These are phyloP conservation scores for Chrysopilus asiliformis DNA, from an alignment of 2,888 invertebrate species.

Conservation along the genomic window DNA sequence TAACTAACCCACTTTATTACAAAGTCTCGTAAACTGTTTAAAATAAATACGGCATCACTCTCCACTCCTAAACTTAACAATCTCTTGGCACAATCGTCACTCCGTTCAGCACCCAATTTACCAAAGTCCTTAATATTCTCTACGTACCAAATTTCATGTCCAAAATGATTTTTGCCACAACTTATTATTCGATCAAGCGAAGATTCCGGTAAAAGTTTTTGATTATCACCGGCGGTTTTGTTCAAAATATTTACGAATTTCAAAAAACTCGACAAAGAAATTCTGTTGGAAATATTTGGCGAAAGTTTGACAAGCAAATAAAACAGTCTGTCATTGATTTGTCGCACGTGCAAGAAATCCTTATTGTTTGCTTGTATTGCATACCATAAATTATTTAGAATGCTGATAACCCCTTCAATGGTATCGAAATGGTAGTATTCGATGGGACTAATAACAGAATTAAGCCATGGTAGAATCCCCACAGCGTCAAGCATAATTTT, in stretches of 20 bases:
- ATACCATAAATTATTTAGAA: slow-evolving; percentile 32
- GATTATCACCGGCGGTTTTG: slow-evolving; percentile 22
- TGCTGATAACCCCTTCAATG: slow-evolving; percentile 31
- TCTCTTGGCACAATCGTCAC: slow-evolving; percentile 10
- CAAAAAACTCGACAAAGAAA: slow-evolving; percentile 22
- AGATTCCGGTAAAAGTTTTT: slow-evolving; percentile 17
- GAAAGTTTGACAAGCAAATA: slow-evolving; percentile 23
- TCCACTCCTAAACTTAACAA: slow-evolving; percentile 13
- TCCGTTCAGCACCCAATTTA: slow-evolving; percentile 7
- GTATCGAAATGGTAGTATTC: slow-evolving; percentile 35
- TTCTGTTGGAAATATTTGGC: slow-evolving; percentile 28
- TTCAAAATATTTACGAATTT: slow-evolving; percentile 28
- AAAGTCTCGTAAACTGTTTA: slow-evolving; percentile 18
- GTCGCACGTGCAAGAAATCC: slow-evolving; percentile 23
- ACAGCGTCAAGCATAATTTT: slow-evolving; percentile 52
- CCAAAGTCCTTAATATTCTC: slow-evolving; percentile 21
- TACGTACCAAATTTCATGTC: slow-evolving; percentile 21
- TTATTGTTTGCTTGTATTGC: slow-evolving; percentile 23
- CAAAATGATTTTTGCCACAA: slow-evolving; percentile 25
- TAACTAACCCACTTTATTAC: slow-evolving; percentile 16
- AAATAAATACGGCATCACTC: too few species aligned
- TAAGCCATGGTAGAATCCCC: slow-evolving; percentile 59
- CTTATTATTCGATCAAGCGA: slow-evolving; percentile 25
- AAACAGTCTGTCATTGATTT: slow-evolving; percentile 24
- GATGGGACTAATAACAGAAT: slow-evolving; percentile 27